Conservation (phyloP, 37 sponge, comb jelly and placozoan genomes). For the Haliclona indistincta region DNA sequence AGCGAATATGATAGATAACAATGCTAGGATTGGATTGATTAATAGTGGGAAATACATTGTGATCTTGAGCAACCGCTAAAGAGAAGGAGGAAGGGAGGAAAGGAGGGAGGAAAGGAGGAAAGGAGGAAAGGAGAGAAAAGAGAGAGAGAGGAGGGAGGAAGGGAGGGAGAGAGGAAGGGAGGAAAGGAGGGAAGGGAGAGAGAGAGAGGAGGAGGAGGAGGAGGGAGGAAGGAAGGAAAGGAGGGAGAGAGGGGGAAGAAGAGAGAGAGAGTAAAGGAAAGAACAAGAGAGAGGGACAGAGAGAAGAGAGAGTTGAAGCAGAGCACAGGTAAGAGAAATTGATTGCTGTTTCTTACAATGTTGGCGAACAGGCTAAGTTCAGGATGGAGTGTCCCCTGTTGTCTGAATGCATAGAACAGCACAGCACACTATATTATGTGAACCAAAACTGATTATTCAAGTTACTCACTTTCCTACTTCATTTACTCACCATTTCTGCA, state of each 20-base stretch:
- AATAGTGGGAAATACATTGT: slow-evolving; percentile 26
- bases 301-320: too few relatives aligned
- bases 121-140: neutral
- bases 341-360: slow-evolving; percentile 40
- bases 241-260: neutral
- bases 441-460: neutral
- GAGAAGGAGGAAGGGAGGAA: neutral
- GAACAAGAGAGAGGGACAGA: too few relatives aligned
- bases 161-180: neutral
- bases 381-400: slow-evolving; percentile 43
- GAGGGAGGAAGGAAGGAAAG: neutral
- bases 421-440: slow-evolving; percentile 29
- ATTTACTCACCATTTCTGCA: slow-evolving; percentile 21
- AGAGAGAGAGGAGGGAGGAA: neutral
- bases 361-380: slow-evolving; percentile 24
- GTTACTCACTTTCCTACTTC: neutral
- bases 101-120: neutral
- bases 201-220: neutral
- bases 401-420: slow-evolving; percentile 40
- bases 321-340: too few relatives aligned
- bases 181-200: neutral
- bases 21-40: slow-evolving; percentile 33
- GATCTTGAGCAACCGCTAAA: slow-evolving; percentile 26
- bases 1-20: slow-evolving; percentile 35
- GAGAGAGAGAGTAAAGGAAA: neutral